phyloP scores from a whole-genome alignment of 2,888 invertebrate genomes.

The Polymixis flavicincta region DNA sequence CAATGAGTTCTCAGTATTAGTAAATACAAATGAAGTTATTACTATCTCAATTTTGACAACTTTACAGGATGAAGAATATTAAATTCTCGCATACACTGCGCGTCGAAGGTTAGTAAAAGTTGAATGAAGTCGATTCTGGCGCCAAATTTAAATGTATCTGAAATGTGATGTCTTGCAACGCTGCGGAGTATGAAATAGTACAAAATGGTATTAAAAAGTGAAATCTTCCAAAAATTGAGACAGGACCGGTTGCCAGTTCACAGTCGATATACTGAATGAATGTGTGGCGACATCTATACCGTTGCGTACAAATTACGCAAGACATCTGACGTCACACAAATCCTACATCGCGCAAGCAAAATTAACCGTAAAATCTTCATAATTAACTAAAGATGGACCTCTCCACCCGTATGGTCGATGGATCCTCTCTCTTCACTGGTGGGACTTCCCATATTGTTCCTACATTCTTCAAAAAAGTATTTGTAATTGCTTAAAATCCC shows the following conservation, averaged over 20 bases:
- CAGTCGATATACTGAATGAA: background rate
- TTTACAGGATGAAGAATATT: too few relatives aligned
- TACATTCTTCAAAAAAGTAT: background rate
- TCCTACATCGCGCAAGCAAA: background rate
- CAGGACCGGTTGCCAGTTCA: too few relatives aligned
- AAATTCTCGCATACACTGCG: too few relatives aligned
- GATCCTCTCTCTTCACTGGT: background rate
- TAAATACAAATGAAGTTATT: background rate
- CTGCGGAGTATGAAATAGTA: too few relatives aligned
- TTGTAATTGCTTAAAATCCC: slow-evolving; percentile 1
- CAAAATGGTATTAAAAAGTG: too few relatives aligned
- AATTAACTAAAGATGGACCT: background rate
- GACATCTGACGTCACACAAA: background rate
- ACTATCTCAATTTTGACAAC: too few relatives aligned
- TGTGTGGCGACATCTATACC: background rate
- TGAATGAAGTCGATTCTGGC: too few relatives aligned
- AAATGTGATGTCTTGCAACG: too few relatives aligned
- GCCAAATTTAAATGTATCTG: too few relatives aligned
- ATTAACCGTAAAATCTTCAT: background rate
- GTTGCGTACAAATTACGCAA: background rate
- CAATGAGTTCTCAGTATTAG: background rate
- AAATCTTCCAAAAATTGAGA: too few relatives aligned
- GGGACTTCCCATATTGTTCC: background rate
- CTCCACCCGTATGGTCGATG: background rate
- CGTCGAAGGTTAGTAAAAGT: too few relatives aligned